Base-by-base conservation (phyloP, 2,888 invertebrate genomes). In the Sycophila texana region DNA sequence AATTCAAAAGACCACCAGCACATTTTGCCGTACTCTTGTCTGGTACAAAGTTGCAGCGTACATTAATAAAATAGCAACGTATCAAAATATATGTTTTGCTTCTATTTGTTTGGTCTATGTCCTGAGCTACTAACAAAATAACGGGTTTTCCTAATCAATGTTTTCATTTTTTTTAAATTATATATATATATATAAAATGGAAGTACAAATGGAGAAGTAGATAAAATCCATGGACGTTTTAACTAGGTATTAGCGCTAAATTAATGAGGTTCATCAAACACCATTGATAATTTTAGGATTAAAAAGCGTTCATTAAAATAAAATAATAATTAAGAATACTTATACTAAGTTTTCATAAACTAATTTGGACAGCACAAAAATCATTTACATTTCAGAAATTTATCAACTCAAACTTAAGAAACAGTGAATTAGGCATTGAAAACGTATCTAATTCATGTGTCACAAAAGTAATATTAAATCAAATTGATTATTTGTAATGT, bases 21-120 rank as follows among this genome's bases (percentile, higher is more conserved):
- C 71, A 79, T 74, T 74, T 77, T 80, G 65, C 77, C 77, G 76
- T 77, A 79, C 77, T 63, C 80, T 71, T 77, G 61, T 79, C 20
- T 74, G 70, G 79, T 79, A 76, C 60, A 53, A 79, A 67, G 65
- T 81, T 76, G 68, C 58, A 76, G 14, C 30, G 47, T 68, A 81
- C 30, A 13, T 81, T 71, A 85, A 85, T 87, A 86, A 87, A 87
- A 87, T 85, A 87, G 84, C 82, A 87, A 87, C 84, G 86, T 88
- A 88, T 88, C 87, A 88, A 88, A 88, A 88, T 87, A 88, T 88
- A 87, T 85, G 86, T 86, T 78, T 84, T 84, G 83, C 82, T 85
- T 87, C 84, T 87, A 86, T 86, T 72, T 83, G 86, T 88, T 86
- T 85, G 86, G 86, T 87, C 83, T 87, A 86, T 85, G 86, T 86